phyloP scores from a whole-genome alignment of 1,140 invertebrate species.

The Ceratosolen fusciceps region DNA sequence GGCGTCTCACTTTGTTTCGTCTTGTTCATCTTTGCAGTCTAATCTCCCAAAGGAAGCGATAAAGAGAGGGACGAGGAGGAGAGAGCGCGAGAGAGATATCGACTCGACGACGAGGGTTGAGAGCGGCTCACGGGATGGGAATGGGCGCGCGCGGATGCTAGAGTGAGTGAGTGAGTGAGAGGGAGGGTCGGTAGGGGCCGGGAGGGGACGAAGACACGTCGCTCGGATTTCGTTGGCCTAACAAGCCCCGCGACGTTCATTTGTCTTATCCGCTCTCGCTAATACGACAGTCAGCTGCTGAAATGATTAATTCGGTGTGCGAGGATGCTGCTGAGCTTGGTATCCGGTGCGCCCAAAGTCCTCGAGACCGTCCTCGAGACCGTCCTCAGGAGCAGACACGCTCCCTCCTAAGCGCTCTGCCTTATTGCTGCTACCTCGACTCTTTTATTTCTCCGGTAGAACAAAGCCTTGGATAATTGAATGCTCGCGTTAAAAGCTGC shows the following conservation, averaged over 20 bases:
- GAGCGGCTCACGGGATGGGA: not conserved
- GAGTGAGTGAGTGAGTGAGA: conserved; percentile 12
- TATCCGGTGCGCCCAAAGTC: conserved; percentile 11
- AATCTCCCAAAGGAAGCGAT: conserved; percentile 65
- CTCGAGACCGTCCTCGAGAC: not conserved
- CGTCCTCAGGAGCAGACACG: not conserved
- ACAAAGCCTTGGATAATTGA: not conserved
- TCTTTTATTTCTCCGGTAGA: not conserved
- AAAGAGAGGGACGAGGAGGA: conserved; percentile 46
- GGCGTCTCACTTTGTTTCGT: conserved; percentile 49
- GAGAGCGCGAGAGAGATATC: conserved; percentile 33
- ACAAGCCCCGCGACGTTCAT: conserved; percentile 71
- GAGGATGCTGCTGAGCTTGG: conserved; percentile 5
- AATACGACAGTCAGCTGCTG: conserved; percentile 70
- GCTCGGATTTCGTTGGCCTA: conserved; percentile 71
- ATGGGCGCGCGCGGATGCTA: conserved; percentile 40
- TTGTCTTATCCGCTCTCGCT: conserved; percentile 71
- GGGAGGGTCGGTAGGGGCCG: conserved; percentile 28
- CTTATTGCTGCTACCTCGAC: not conserved
- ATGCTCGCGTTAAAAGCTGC: not conserved
- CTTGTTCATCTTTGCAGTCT: conserved; percentile 55
- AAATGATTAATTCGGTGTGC: conserved; percentile 70
- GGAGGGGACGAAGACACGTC: conserved; percentile 58
- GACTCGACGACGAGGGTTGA: conserved; percentile 19
- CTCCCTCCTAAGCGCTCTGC: not conserved